Evolutionary conservation across 2,888 invertebrate species (phyloP), one percentile per base, ranked within the genome.

Genomic region (Pecten maximus): DNA sequence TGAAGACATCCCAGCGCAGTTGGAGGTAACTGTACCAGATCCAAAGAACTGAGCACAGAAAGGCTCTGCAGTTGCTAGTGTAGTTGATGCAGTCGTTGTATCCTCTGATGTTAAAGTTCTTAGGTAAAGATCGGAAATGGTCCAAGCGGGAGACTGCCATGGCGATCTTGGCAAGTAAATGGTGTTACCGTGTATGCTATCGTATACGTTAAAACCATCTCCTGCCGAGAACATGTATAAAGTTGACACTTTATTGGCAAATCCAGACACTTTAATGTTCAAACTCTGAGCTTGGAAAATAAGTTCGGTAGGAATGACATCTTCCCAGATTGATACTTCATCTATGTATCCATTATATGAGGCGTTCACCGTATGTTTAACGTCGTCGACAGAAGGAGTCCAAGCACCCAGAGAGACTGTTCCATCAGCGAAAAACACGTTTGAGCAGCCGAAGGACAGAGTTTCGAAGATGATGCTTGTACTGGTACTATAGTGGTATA

Each of bases 111-210:
- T 60, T 15, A 94, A 40, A n/a, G 90, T 60, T 39, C 90, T 89
- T 60, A 95, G 92, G 35, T 90, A 88, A 6, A 94, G 89, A 86
- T 94, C 94, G 0, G 95, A 94, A 6, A 93, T 90, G 35, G 89
- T 90, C 95, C 95, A 95, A 2, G 88, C 19, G 39, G 95, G 95
- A n/a, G 94, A 91, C 87, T 93, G 94, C 95, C 95, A 95, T 15
- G 95, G 95, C 16, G 91, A 90, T 0, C 74, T 89, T 10, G 95
- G 95, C n/a, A 95, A 89, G 19, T 90, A 54, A n/a, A 95, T 90
- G 89, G 93, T 93, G 89, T 93, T 94, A 12, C 93, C 92, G 12
- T 92, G 88, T 10, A 94, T 92, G 10, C 89, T 88, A 88, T 95
- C 95, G 92, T 93, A 94, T 3, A 93, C 94, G 6, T 88, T 90